phyloP scores from a whole-genome alignment of 1,140 invertebrate species.

The Anagrus nilaparvatae region DNA sequence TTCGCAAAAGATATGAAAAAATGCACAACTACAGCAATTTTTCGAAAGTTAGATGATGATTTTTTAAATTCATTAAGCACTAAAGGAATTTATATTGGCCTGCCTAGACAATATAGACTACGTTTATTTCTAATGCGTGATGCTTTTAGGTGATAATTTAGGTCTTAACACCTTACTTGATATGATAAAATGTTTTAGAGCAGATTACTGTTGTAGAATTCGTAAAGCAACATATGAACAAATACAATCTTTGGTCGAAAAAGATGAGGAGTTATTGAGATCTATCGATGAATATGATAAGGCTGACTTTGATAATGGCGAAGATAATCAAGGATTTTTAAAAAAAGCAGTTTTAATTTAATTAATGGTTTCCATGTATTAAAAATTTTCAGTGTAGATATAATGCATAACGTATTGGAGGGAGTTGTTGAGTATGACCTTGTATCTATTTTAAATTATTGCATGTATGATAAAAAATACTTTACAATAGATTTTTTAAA shows the following conservation, averaged over 20 bases:
- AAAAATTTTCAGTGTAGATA: constrained; percentile 8
- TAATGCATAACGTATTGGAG: constrained; percentile 12
- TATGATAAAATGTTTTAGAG: not conserved
- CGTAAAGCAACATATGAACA: not conserved
- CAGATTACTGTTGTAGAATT: not conserved
- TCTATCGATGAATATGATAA: not conserved
- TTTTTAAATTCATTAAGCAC: too few species aligned
- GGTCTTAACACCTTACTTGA: not conserved
- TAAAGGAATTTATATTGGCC: too few species aligned
- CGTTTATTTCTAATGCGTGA: not conserved
- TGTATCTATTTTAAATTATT: not conserved
- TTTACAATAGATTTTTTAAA: constrained; percentile 7
- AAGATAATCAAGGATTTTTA: not conserved
- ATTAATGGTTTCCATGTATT: constrained; percentile 5
- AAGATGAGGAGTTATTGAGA: not conserved
- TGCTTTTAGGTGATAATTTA: not conserved
- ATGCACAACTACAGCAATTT: too few species aligned
- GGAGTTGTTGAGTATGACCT: constrained; percentile 8
- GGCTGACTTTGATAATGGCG: not conserved
- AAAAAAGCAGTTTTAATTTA: not conserved
- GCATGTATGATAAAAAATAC: constrained; percentile 6
- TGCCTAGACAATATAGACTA: too few species aligned
- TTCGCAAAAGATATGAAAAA: not conserved
- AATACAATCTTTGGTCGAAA: not conserved
- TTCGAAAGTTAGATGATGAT: too few species aligned